Evolutionary conservation across 2,888 invertebrate genomes (phyloP).

Genomic region (Melanchra persicariae): DNA sequence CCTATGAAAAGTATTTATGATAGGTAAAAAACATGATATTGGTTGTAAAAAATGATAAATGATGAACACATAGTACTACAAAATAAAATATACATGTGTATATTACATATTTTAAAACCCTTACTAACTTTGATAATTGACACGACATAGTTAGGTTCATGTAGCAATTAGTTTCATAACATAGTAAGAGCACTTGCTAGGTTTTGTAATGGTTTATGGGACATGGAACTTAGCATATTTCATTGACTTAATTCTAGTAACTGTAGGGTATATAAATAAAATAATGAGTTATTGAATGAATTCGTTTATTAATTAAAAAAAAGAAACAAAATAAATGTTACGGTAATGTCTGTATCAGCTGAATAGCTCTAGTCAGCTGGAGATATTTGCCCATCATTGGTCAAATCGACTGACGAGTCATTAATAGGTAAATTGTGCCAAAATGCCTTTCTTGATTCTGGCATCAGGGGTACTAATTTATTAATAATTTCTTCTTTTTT

Average conservation of each 20-base stretch:
- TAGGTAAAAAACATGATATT: constrained; percentile 5
- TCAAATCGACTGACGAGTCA: constrained; percentile 45
- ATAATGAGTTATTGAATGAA: constrained; percentile 22
- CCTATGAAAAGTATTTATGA: constrained; percentile 2
- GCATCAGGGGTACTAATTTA: constrained; percentile 45
- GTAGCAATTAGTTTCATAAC: constrained; percentile 1
- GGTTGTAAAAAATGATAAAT: constrained; percentile 1
- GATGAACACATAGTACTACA: not conserved
- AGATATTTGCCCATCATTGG: constrained; percentile 40
- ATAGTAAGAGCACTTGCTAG: constrained; percentile 19
- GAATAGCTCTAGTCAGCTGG: constrained; percentile 16
- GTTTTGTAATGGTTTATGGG: not conserved
- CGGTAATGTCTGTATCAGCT: too few relatives aligned
- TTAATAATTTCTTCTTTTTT: constrained; percentile 46
- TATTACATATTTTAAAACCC: constrained; percentile 7
- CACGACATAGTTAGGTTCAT: not conserved
- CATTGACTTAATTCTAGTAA: constrained; percentile 16
- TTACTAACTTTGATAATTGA: constrained; percentile 10
- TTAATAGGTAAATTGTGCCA: constrained; percentile 47
- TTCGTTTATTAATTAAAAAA: constrained; percentile 10
- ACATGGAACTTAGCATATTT: constrained; percentile 2
- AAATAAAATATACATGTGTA: not conserved
- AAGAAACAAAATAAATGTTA: constrained; percentile 3
- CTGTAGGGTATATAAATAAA: constrained; percentile 15
- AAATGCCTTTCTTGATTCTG: constrained; percentile 47